Percentiles rank a stretch among this genome's conserved stretches.
Conservation (phyloP, 2,113 vertebrate genomes). For the Circaetus gallicus region DNA sequence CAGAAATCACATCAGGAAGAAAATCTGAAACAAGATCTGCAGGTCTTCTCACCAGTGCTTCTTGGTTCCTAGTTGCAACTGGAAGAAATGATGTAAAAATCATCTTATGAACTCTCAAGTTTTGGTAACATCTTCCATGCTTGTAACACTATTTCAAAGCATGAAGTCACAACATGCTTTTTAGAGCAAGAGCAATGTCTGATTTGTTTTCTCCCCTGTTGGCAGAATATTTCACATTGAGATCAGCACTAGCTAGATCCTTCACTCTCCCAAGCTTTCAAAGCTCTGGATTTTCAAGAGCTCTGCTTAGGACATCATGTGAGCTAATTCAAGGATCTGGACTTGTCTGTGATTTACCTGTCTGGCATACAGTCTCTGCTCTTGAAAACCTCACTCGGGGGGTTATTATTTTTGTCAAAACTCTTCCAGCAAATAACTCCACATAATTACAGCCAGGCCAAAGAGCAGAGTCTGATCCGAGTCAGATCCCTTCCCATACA, state of each 20-base stretch:
- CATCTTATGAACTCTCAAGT: background rate
- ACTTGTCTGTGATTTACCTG: background rate
- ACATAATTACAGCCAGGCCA: background rate
- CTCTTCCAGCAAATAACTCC: background rate
- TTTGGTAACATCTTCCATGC: background rate
- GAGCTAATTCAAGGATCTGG: background rate
- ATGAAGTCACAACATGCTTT: background rate
- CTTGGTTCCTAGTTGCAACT: background rate
- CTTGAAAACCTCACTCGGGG: background rate
- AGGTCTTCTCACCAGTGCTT: background rate
- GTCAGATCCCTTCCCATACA: background rate
- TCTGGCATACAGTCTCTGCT: background rate
- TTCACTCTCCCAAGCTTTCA: background rate
- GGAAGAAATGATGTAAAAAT: background rate
- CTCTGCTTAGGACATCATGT: background rate
- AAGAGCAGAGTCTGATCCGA: background rate
- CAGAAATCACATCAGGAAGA: background rate
- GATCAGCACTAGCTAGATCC: background rate
- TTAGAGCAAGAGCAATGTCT: background rate
- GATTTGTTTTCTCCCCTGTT: background rate
- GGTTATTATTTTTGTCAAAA: background rate
- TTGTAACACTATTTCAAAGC: background rate
- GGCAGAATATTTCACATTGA: fast-evolving
- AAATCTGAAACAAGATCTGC: background rate
- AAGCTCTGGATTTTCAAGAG: background rate